These are phyloP conservation scores for Cossypha dichroa DNA, from an alignment of 2,797 vertebrate genomes.

Conservation along the genomic window DNA sequence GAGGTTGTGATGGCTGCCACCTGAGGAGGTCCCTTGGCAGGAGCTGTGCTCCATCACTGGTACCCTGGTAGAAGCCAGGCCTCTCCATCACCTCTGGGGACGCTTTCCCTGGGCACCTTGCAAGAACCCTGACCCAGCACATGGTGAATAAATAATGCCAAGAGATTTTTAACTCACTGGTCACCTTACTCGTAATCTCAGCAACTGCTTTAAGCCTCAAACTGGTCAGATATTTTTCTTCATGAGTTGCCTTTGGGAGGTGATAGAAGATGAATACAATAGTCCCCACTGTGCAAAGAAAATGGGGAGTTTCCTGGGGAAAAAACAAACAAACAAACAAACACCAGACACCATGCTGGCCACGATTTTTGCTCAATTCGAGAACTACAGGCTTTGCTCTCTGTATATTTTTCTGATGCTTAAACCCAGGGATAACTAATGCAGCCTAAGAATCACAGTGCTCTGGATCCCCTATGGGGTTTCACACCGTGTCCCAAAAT, in stretches of 20 bases:
- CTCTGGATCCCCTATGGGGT: neutral
- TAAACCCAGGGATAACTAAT: neutral
- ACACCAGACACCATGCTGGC: fast-evolving
- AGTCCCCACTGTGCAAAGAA: neutral
- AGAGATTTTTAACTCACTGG: neutral
- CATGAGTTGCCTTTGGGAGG: neutral
- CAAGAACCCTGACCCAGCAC: neutral
- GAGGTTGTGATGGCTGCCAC: neutral
- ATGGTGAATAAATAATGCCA: neutral
- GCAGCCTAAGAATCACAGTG: neutral
- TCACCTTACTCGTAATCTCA: neutral
- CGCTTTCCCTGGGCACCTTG: neutral
- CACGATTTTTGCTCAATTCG: neutral
- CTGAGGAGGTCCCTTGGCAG: neutral
- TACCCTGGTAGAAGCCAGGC: neutral
- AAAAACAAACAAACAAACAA: neutral
- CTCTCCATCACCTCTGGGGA: neutral
- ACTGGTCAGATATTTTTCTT: neutral
- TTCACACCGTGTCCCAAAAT: neutral
- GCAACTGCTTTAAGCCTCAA: neutral
- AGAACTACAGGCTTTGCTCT: neutral
- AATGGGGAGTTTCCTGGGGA: neutral
- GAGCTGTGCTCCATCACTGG: neutral
- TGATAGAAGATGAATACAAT: neutral
- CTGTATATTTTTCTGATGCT: neutral